phyloP scores from a whole-genome alignment of 1,140 invertebrate species.

The Oncopodura yosiiana region DNA sequence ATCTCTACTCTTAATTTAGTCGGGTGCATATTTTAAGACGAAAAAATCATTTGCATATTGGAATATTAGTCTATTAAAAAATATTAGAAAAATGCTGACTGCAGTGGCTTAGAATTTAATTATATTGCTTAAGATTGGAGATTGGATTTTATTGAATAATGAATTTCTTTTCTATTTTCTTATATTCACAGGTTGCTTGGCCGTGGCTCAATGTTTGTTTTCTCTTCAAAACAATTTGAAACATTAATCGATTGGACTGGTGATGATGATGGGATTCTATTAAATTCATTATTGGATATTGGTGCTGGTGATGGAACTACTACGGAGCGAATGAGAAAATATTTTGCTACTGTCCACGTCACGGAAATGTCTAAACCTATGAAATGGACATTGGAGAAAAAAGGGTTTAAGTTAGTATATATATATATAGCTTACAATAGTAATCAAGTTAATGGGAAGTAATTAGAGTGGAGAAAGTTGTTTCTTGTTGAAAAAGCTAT shows the following conservation, averaged over 20 bases:
- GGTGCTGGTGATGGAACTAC: constrained; percentile 87
- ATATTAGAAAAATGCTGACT: too few species aligned
- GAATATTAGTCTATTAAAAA: too few species aligned
- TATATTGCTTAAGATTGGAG: too few species aligned
- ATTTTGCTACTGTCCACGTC: constrained; percentile 62
- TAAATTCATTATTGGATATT: constrained; percentile 59
- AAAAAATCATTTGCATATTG: too few species aligned
- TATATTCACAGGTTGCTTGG: constrained; percentile 60
- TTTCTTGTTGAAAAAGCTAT: not conserved
- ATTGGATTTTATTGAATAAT: too few species aligned
- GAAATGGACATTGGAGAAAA: constrained; percentile 57
- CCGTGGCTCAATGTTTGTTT: constrained; percentile 86
- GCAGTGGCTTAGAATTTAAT: too few species aligned
- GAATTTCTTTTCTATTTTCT: constrained; percentile 4
- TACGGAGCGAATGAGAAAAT: constrained; percentile 58
- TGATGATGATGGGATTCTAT: constrained; percentile 6
- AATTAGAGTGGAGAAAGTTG: not conserved
- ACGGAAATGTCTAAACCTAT: constrained; percentile 80
- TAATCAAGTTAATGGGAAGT: not conserved
- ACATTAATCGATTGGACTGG: constrained; percentile 47
- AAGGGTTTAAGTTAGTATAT: constrained; percentile 60
- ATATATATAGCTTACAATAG: not conserved
- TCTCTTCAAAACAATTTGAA: constrained; percentile 64
- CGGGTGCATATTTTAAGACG: too few species aligned
- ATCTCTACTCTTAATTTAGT: too few species aligned